These are phyloP conservation scores for Echinops telfairi DNA, from an alignment of 2,113 vertebrate genomes.

Conservation along the genomic window DNA sequence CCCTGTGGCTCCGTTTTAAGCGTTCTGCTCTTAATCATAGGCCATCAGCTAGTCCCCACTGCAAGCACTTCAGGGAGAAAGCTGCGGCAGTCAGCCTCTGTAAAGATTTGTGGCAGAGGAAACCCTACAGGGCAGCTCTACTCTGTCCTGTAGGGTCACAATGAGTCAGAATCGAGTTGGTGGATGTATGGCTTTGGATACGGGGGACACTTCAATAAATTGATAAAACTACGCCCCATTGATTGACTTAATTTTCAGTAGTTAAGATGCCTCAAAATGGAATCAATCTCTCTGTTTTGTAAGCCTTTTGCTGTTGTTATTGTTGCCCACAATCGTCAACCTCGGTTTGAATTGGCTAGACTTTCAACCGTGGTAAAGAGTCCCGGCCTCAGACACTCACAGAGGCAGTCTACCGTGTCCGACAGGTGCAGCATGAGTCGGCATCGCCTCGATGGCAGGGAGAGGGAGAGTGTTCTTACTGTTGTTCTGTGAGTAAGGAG, in stretches of 20 bases:
- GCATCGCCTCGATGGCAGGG: too few relatives aligned
- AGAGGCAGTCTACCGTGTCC: too few relatives aligned
- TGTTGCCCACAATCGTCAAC: not conserved
- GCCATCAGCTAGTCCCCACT: not conserved
- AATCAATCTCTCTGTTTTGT: slow-evolving; percentile 34
- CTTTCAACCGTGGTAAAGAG: too few relatives aligned
- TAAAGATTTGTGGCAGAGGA: not conserved
- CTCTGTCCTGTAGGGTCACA: not conserved
- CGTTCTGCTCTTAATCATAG: not conserved
- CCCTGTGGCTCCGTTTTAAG: not conserved
- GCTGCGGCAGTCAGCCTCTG: not conserved
- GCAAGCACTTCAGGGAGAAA: not conserved
- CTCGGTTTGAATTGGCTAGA: not conserved
- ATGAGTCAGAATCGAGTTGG: not conserved
- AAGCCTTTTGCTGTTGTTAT: not conserved
- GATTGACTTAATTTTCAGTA: not conserved
- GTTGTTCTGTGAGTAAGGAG: not conserved
- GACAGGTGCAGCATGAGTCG: too few relatives aligned
- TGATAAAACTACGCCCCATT: not conserved
- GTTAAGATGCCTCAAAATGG: slow-evolving; percentile 16
- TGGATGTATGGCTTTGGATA: not conserved
- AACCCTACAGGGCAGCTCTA: too few relatives aligned
- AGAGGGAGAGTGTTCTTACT: too few relatives aligned
- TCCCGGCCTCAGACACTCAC: too few relatives aligned
- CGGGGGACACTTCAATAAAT: not conserved